Evolutionary conservation across 2,113 vertebrate species (phyloP), one percentile per base, ranked within the genome.

Genomic region (Tiliqua scincoides): DNA sequence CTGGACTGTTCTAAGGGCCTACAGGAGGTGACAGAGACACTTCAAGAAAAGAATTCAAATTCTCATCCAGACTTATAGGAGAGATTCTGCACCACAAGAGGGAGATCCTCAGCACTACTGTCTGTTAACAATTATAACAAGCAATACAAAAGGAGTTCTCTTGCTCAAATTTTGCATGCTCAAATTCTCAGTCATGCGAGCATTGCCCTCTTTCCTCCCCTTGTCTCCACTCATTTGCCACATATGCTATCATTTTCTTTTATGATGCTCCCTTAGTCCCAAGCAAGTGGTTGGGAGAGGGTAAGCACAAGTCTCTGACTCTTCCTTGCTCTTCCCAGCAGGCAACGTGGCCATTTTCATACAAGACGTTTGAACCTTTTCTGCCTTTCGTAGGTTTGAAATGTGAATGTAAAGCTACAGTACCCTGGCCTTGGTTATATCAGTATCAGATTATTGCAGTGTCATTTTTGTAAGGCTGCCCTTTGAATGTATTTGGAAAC

Each of bases 91-190:
- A 54, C 59, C 0, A 0, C 15, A 88, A 63, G 63, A 73, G 2
- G 0, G 68, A 89, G 32, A 85, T 86, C 88, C 85, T 83, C 89
- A 85, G 87, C 79, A 17, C 63, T 89, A 48, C 8, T 48, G 43
- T 48, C n/a, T n/a, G 89, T 86, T 83, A 92, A 89, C 92, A 76
- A 87, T 86, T 91, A 93, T 78, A 61, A 91, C 21, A 57, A 68
- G 4, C 6, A 23, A n/a, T 68, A 65, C 91, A 30, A 52, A 75
- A n/a, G 30, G 48, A 52, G 74, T 76, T 54, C 14, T 6, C n/a
- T n/a, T n/a, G n/a, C n/a, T n/a, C n/a, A n/a, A n/a, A n/a, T n/a
- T 18, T 76, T 76, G 48, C 48, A 52, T n/a, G 48, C 48, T 54
- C 27, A 27, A 8, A 6, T 40, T 73, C 23, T 10, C 7, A 23